Evolutionary conservation across 1,140 invertebrate species (phyloP), one percentile per base, ranked within the genome.

Genomic region (Lucilia sericata): DNA sequence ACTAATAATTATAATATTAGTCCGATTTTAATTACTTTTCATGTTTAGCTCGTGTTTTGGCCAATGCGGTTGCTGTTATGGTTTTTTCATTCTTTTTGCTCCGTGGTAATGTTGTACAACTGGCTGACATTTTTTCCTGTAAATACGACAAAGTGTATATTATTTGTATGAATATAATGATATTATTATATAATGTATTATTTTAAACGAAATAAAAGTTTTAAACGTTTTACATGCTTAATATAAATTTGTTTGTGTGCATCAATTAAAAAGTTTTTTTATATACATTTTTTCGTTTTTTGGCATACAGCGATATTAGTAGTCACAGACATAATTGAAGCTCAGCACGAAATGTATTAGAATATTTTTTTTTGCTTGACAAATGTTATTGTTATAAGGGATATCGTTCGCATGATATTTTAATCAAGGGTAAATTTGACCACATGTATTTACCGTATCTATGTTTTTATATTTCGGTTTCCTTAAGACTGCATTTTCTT

Each of bases 71-170:
- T 78, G 75, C 74, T 82, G 17, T 70, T 49, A 65, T 74, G 8
- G 60, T 47, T 84, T 84, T 85, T 74, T 86, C 85, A 80, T 91
- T 86, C 87, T 93, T 92, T 90, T 93, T 93, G 86, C 91, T 93
- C 60, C 93, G 91, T 49, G 93, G 93, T 78, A 94, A 87, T 19
- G 93, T 94, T 70, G 93, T 93, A 86, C 92, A 93, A 85, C 89
- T 93, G 82, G 93, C 85, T 76, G 90, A 90, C 86, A 91, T 91
- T 51, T 83, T 70, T 25, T 83, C 76, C 51, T 82, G 65, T 49
- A 84, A 85, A 88, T 75, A 85, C 14, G 21, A 19, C 2, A 8
- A 49, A 14, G 1, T 19, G 21, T 51, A 82, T 47, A 49, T 3
- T 30, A 30, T 30, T 30, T 3, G 17, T 42, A 19, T 36, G 17